phyloP scores from a whole-genome alignment of 2,888 invertebrate genomes.

The Chouioia cunea region DNA sequence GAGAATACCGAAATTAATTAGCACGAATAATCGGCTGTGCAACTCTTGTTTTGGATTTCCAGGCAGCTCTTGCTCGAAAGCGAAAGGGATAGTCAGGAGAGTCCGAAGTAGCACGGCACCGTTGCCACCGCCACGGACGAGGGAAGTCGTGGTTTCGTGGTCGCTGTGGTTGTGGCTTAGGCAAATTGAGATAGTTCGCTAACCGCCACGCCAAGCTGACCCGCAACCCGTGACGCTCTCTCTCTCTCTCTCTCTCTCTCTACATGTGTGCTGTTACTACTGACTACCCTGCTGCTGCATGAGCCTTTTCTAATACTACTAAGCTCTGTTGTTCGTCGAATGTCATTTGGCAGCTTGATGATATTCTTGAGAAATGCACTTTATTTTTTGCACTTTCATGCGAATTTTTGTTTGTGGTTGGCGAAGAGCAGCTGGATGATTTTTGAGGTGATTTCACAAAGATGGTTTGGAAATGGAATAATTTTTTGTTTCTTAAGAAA shows the following conservation, averaged over 20 bases:
- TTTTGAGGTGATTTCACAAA: too few species aligned
- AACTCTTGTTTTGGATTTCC: slow-evolving; percentile 22
- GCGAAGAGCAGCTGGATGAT: too few species aligned
- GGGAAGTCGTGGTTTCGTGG: slow-evolving; percentile 63
- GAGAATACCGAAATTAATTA: slow-evolving; percentile 30
- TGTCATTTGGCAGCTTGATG: too few species aligned
- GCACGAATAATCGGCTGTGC: slow-evolving; percentile 18
- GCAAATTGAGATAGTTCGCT: slow-evolving; percentile 68
- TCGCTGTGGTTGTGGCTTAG: slow-evolving; percentile 61
- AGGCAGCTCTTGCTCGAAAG: slow-evolving; percentile 6
- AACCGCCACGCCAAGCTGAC: slow-evolving; percentile 60
- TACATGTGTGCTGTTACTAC: background rate
- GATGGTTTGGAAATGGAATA: too few species aligned
- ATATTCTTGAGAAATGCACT: too few species aligned
- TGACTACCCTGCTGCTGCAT: background rate
- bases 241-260: background rate
- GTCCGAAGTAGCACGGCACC: background rate
- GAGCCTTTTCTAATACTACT: too few species aligned
- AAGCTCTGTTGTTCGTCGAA: too few species aligned
- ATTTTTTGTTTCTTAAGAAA: too few species aligned
- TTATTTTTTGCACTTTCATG: too few species aligned
- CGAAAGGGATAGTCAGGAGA: slow-evolving; percentile 38
- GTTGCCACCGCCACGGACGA: slow-evolving; percentile 50
- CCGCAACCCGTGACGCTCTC: slow-evolving; percentile 50
- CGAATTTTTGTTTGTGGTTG: too few species aligned